These are phyloP conservation scores for Tricholauxania praeusta DNA, from an alignment of 2,888 invertebrate genomes.

Conservation along the genomic window DNA sequence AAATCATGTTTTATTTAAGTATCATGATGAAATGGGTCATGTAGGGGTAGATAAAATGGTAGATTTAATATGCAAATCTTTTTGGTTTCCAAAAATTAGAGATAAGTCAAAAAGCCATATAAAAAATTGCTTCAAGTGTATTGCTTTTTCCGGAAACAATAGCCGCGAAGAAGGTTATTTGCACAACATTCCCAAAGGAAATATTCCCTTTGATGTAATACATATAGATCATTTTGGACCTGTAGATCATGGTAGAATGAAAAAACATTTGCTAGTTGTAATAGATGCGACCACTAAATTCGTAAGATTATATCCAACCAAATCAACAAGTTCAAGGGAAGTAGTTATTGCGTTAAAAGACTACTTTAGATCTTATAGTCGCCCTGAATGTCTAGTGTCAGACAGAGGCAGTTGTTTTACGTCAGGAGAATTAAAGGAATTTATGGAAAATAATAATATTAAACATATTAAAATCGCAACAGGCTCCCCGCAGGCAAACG, in stretches of 20 bases:
- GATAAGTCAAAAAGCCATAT: conserved; percentile 4
- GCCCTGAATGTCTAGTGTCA: conserved; percentile 1
- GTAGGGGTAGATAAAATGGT: conserved; percentile 21
- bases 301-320: not conserved
- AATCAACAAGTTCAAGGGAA: not conserved
- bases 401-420: conserved; percentile 14
- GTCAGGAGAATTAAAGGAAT: not conserved
- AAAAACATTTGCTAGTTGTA: not conserved
- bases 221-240: conserved; percentile 24
- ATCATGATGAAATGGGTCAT: conserved; percentile 26
- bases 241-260: not conserved
- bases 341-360: not conserved
- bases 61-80: conserved; percentile 18
- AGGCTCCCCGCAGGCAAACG: not conserved
- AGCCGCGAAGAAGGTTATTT: not conserved
- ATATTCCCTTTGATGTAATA: conserved; percentile 16
- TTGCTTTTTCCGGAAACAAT: conserved; percentile 3
- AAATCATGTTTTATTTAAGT: conserved; percentile 23
- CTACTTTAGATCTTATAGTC: conserved; percentile 16
- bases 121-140: conserved; percentile 22
- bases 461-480: conserved; percentile 14
- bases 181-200: not conserved
- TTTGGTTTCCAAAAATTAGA: conserved; percentile 29
- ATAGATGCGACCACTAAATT: not conserved
- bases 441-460: not conserved